Base-by-base conservation (phyloP, 2,888 invertebrate genomes). In the Perithous albicinctus region DNA sequence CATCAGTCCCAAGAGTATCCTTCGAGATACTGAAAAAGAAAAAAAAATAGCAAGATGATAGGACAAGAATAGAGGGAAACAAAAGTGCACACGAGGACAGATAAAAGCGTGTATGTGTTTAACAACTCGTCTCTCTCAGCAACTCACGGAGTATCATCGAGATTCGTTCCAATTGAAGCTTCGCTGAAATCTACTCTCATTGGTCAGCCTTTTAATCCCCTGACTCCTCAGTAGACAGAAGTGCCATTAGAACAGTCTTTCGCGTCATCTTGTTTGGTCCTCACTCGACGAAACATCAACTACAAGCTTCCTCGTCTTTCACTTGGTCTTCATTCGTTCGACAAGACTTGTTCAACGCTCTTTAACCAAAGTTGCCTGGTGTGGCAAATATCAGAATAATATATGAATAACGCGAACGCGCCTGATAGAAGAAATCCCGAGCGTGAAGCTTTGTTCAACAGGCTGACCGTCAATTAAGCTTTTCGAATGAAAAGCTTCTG, bases 161-260 rank as follows among this genome's bases (percentile, higher is more conserved):
- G 82, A 78, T 79, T 91, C 90, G 87, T 84, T 87, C 86, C 89
- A 91, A 91, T 91, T 91, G 91, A 90, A 86, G 88, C 86, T 74
- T 84, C 84, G 84, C 85, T 82, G 83, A 86, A 84, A 83, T 78
- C 75, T 75, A 80, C 84, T 85, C 85, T 85, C 80, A 91, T 91
- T 91, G 91, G 91, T 82, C 86, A 88, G 87, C 87, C 88, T 88
- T 87, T 91, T 91, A 90, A 91, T 90, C 88, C 86, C 84, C 82
- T 86, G 89, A 86, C 85, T 82, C 61, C 79, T 84, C 63, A 73
- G 54, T 59, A 72, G 80, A 83, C 75, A 66, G 74, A 77, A 67
- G 38, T 64, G 48, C 63, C 67, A 81, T 78, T 75, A 48, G 48
- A 74, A 38, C 81, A 48, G 48, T 61, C 70, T 79, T 78, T 72